Base-by-base conservation (phyloP, 2,113 vertebrate species). In the Oreochromis niloticus region DNA sequence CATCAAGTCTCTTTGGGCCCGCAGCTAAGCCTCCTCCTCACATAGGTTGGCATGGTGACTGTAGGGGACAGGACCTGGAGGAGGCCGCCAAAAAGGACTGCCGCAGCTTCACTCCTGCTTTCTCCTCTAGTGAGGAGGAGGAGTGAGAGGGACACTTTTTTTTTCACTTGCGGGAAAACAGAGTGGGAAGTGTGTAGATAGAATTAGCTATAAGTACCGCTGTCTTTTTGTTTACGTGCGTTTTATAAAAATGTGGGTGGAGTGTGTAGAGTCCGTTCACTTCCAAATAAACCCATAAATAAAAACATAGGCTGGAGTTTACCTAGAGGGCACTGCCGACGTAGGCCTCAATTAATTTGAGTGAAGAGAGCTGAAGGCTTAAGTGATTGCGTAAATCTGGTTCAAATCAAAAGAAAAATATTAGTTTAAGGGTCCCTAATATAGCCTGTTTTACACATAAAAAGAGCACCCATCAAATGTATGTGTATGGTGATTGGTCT, bases 31-130 rank as follows among this genome's bases (percentile, higher is more conserved):
- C 87, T 91, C 87, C 90, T 94, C 80, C 87, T 92, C 90, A 87
- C 56, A 80, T 79, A 80, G 90, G 96, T 96, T 96, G 95, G 93
- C 96, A 96, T 96, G 96, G 95, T 79, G 94, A 96, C 94, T n/a
- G 68, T 27, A 85, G 80, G 81, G 86, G 85, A 89, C 68, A 66
- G 89, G 85, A 88, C 88, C 83, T 86, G 75, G 83, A 94, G 84
- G 83, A 90, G 93, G 90, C 84, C 71, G 85, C 90, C 75, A 88
- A 93, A 68, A 88, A 87, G 83, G 82, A 84, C 83, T 5, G 63
- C 79, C 1, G 4, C 82, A 22, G 87, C 59, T 80, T 87, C 57
- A 27, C 56, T 54, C 71, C 73, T 54, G 82, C 34, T 85, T 80
- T 82, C 17, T 11, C 17, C 81, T 27, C 11, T 14, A 17, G 32